Evolutionary conservation across 2,888 invertebrate species (phyloP), one percentile per base, ranked within the genome.

Genomic region (Xanthorhoe spadicearia): DNA sequence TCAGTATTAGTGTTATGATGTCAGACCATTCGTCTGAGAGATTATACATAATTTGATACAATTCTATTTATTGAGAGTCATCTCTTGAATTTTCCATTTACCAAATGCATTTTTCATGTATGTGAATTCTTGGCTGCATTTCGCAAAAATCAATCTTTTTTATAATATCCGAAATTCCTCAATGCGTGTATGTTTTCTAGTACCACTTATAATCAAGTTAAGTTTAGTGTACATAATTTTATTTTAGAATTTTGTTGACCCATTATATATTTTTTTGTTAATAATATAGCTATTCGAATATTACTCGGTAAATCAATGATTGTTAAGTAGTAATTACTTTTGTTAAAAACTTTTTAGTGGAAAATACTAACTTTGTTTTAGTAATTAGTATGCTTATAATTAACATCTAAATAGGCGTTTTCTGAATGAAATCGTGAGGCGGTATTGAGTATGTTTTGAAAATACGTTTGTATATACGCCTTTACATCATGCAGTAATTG

Each of bases 151-250:
- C 78, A 69, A 58, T 81, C 66, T 74, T 76, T 81, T 54, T 81
- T 86, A 82, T 80, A 83, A 79, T 81, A 64, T 83, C 48, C 2
- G n/a, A 60, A 79, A 77, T 76, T 70, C 68, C 73, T 69, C 57
- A 73, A 78, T 56, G 71, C 60, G 66, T 71, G 72, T 70, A 60
- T 68, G 66, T 67, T 64, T 65, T 68, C 49, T 67, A 58, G 57
- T 64, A 63, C 48, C 58, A 68, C 60, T 66, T 64, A 23, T 61
- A 67, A 72, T 72, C 66, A 51, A 55, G 68, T 72, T 71, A 71
- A 84, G 82, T 82, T 83, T 85, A 85, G 80, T 91, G 90, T 91
- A 91, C 85, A 91, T 90, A 88, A 81, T 85, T 83, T 84, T 83
- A 83, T 86, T 83, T 82, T 79, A 79, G 79, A 67, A 77, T 81